Conservation (phyloP, 1,140 invertebrate genomes). For the Littorina saxatilis region DNA sequence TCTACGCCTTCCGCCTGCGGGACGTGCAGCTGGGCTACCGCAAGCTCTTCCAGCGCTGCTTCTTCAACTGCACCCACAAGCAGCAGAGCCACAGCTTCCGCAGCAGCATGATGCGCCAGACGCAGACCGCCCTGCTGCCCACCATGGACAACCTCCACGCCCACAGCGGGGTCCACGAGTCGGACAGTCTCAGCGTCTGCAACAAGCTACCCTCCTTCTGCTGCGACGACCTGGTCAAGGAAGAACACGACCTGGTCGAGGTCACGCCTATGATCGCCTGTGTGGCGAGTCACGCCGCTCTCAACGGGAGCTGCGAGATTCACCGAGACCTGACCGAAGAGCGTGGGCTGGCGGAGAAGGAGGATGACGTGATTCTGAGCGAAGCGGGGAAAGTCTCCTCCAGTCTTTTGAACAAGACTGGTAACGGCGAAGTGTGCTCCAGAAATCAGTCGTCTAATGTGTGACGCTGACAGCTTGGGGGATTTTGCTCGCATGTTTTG, state of each 20-base stretch:
- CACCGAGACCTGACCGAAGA: no score
- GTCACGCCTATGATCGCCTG: background rate
- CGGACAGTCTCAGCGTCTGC: background rate
- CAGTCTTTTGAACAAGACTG: no score
- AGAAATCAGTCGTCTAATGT: no score
- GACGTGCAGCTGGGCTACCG: conserved; percentile 74
- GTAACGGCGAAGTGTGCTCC: no score
- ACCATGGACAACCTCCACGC: background rate
- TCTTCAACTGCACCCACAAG: background rate
- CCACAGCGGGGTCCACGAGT: background rate
- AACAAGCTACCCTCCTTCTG: no score
- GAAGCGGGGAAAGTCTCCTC: no score
- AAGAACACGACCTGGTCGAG: background rate
- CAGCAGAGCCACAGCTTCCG: background rate
- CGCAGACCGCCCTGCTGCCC: background rate
- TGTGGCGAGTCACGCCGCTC: no score
- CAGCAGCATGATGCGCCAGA: conserved; percentile 18
- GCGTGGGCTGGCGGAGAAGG: no score
- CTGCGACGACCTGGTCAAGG: background rate
- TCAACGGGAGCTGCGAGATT: background rate
- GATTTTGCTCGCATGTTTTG: no score
- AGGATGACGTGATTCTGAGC: no score
- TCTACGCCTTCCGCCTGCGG: conserved; percentile 83
- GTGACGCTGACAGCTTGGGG: no score
- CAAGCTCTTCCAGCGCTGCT: conserved; percentile 42